Percentiles rank a stretch among this genome's conserved stretches.
Evolutionary conservation across 1,140 invertebrate genomes (phyloP).

Genomic region (Globodera ellingtonae): DNA sequence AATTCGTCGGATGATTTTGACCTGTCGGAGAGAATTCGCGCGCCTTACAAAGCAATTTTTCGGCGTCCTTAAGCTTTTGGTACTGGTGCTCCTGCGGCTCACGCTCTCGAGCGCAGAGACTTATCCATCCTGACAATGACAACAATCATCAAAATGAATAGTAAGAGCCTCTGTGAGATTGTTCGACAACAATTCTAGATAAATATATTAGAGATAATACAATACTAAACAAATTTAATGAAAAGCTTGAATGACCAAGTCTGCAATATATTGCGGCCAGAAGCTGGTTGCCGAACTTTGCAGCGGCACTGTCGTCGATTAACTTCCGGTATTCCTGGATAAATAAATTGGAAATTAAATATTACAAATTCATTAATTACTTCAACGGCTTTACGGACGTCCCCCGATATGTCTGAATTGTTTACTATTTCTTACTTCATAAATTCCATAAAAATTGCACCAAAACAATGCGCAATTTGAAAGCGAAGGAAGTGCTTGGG

Average conservation of each 20-base stretch:
- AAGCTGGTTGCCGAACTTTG: slow-evolving; percentile 22
- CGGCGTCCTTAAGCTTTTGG: slow-evolving; percentile 39
- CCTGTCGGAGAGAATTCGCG: slow-evolving; percentile 30
- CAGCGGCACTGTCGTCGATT: slow-evolving; percentile 27
- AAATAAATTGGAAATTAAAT: neutral
- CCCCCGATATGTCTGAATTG: slow-evolving; percentile 16
- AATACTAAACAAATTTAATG: neutral
- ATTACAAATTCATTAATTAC: neutral
- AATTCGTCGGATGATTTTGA: slow-evolving; percentile 23
- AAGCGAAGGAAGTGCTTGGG: slow-evolving; percentile 41
- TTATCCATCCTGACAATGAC: slow-evolving; percentile 37
- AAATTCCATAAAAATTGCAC: neutral
- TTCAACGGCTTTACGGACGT: slow-evolving; percentile 34
- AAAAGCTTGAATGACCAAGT: slow-evolving; percentile 24
- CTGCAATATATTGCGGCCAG: slow-evolving; percentile 35
- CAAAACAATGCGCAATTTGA: slow-evolving; percentile 41
- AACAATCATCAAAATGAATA: neutral
- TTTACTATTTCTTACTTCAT: neutral
- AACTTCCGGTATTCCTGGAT: slow-evolving; percentile 36
- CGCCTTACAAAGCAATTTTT: slow-evolving; percentile 20
- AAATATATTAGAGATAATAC: neutral
- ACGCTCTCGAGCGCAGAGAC: slow-evolving; percentile 28
- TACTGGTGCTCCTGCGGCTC: slow-evolving; percentile 29
- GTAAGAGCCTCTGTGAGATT: neutral
- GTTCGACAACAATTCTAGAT: neutral